Base-by-base conservation (phyloP, 2,797 vertebrate species). In the Falco concolor region DNA sequence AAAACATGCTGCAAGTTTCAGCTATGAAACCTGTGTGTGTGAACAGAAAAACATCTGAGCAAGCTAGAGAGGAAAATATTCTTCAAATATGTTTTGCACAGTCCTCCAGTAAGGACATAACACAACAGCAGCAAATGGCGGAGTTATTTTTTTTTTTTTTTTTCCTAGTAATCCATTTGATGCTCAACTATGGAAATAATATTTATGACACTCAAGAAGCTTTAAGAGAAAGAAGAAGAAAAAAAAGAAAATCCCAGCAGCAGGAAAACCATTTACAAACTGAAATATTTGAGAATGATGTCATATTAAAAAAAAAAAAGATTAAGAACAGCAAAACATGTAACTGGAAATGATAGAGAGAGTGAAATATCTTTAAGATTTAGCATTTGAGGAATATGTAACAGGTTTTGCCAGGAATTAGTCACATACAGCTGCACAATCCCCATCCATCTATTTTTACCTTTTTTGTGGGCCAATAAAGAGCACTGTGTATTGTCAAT, bases 391-490 rank as follows among this genome's bases (percentile, higher is more conserved):
- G 70, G 70, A 91, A 87, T 79, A 90, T 3, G 60, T 14, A 52
- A 30, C 12, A 25, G 63, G 45, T 69, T 93, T 88, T 91, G 88
- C 72, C 83, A 88, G 73, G 59, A 93, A 85, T 78, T 91, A 87
- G 87, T 91, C 78, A 67, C 82, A 75, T 75, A 72, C 70, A 89
- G 76, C 86, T 90, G 87, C 81, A 94, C 68, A 68, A 73, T 45
- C 86, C 79, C 28, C 59, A 87, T 72, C 63, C 45, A 15, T 40
- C 67, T 91, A 76, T 82, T 90, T 93, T 91, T 87, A 64, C 63
- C 21, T 67, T 36, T 69, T 84, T 82, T 93, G 76, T 90, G 79
- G 92, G 76, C 72, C 94, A 93, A 85, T 90, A 95, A 74, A 89
- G 75, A 74, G 63, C 82, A 60, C 67, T 90, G 50, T 6, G 6